Evolutionary conservation across 1,140 invertebrate species (phyloP), one percentile per base, ranked within the genome.

Genomic region (Achatina immaculata): DNA sequence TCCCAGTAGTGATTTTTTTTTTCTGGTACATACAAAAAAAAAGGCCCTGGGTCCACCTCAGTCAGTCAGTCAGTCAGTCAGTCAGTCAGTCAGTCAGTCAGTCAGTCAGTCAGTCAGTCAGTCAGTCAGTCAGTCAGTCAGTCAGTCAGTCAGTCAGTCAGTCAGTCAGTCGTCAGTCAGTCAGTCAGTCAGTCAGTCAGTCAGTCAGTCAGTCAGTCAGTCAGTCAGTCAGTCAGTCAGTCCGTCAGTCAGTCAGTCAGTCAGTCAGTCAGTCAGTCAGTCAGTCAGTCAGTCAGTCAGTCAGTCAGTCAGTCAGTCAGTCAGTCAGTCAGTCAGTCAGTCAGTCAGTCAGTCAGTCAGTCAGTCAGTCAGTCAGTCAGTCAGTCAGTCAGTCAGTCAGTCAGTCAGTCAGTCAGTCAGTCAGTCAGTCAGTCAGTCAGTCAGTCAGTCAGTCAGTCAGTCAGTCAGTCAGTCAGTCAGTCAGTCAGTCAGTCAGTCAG

Each of bases 71-170:
- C 7, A 48, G 45, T 48, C 7, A 48, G 45, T 48, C 7, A 48
- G 45, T 48, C 7, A 48, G 45, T 48, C 7, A 48, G 45, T 48
- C 7, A 48, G 45, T 11, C 7, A 48, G 45, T 48, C 7, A 48
- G 45, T 48, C 45, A 48, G 45, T 48, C 45, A 48, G 45, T 48
- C 45, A 48, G 45, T 48, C 7, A 55, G 73, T 75, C 45, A 55
- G 73, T 76, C 51, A 45, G 58, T 65, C 51, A 45, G 58, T 66
- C 40, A 31, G 76, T 65, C 38, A 38, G 48, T 74, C 40, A 45
- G 72, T 74, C 40, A 45, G 72, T 74, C 40, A 45, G 72, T 74
- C 36, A 45, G 62, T 66, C 7, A 48, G 45, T 48, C 7, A 48
- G 45, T 48, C 45, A 48, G 45, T 48, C 7, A 48, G 45, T 48